Evolutionary conservation across 1,140 invertebrate genomes (phyloP).

Genomic region (Gryllus bimaculatus): DNA sequence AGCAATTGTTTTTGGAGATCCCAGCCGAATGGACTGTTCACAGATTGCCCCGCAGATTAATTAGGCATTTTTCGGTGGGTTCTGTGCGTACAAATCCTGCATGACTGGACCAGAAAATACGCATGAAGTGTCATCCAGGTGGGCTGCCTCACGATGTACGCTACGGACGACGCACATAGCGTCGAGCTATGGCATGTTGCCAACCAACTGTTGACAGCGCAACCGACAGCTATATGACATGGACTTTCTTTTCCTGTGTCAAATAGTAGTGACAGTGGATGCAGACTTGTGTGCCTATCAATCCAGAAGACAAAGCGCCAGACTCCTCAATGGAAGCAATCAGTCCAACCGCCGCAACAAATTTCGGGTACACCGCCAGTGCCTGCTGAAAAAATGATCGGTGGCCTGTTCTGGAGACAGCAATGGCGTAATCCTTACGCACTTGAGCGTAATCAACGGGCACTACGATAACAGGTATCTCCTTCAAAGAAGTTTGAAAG

Average conservation of each 20-base stretch:
- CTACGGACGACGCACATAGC: too few relatives aligned
- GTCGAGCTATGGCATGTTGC: constrained; percentile 5
- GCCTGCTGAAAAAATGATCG: too few relatives aligned
- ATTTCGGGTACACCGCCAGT: background rate
- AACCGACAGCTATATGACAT: too few relatives aligned
- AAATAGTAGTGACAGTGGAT: background rate
- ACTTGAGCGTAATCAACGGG: too few relatives aligned
- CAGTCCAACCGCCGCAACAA: background rate
- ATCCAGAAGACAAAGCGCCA: constrained; percentile 16
- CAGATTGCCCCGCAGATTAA: constrained; percentile 2
- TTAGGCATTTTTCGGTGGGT: constrained; percentile 7
- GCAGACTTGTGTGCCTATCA: too few relatives aligned
- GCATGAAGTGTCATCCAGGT: constrained; percentile 8
- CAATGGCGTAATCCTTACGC: too few relatives aligned
- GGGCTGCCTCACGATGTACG: too few relatives aligned
- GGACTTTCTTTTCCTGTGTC: too few relatives aligned
- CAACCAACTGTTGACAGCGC: constrained; percentile 7
- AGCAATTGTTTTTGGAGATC: constrained; percentile 2
- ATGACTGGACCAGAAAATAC: constrained; percentile 6
- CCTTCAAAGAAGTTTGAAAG: too few relatives aligned
- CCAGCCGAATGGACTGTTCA: too few relatives aligned
- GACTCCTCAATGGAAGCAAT: constrained; percentile 15
- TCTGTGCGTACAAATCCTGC: constrained; percentile 10
- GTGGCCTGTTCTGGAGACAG: too few relatives aligned
- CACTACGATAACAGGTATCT: too few relatives aligned